Evolutionary conservation across 1,140 invertebrate species (phyloP).

Genomic region (Marisa cornuarietis): DNA sequence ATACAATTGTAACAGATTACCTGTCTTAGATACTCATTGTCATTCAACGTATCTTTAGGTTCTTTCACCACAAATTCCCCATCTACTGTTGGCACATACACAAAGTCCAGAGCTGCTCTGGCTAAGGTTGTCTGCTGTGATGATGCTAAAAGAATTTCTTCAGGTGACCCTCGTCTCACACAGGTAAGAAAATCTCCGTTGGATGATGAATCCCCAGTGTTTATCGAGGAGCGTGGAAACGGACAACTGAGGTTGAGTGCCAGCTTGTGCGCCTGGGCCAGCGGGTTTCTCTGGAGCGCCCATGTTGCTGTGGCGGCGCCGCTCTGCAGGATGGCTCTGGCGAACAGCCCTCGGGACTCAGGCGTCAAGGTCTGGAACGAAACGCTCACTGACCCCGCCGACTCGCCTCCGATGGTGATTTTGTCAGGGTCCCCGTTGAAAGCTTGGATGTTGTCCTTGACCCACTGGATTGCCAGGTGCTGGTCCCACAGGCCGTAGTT

Average conservation of each 20-base stretch:
- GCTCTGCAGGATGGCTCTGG: conserved; percentile 39
- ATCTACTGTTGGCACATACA: neutral
- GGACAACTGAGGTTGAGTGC: conserved; percentile 55
- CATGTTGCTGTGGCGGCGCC: conserved; percentile 17
- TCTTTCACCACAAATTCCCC: neutral
- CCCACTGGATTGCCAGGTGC: conserved; percentile 57
- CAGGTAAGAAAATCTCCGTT: neutral
- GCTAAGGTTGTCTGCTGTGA: neutral
- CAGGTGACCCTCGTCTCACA: neutral
- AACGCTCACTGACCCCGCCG: conserved; percentile 58
- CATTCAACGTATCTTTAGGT: neutral
- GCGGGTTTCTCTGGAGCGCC: conserved; percentile 66
- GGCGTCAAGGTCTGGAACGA: conserved; percentile 34
- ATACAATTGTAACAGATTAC: neutral
- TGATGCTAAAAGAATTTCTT: neutral
- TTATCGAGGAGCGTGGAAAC: no score
- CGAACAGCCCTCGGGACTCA: conserved; percentile 34
- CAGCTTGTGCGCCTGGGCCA: conserved; percentile 80
- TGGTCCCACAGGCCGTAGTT: conserved; percentile 65
- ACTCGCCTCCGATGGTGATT: conserved; percentile 78
- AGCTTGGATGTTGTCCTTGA: conserved; percentile 64
- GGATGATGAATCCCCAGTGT: neutral
- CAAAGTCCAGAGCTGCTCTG: neutral
- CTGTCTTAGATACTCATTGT: neutral
- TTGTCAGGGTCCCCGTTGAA: conserved; percentile 74